Conservation (phyloP, 2,113 vertebrate genomes). For the Xenopus borealis region DNA sequence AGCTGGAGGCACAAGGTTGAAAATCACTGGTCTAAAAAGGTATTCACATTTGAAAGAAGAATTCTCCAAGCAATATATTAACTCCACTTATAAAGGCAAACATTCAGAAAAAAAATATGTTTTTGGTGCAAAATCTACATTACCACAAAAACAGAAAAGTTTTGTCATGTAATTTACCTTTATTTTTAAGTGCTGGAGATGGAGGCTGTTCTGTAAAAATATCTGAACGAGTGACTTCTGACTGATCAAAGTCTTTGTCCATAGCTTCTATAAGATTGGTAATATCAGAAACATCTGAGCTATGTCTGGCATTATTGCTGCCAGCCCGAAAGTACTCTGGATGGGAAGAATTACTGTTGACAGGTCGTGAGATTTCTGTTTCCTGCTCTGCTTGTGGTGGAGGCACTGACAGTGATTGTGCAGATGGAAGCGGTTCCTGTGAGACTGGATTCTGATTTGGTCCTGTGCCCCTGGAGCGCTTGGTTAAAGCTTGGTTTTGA, state of each 20-base stretch:
- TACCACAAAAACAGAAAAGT: too few relatives aligned
- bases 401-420: conserved; percentile 57
- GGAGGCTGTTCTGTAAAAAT: conserved; percentile 80
- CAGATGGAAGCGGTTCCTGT: conserved; percentile 66
- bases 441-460: conserved; percentile 62
- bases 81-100: too few relatives aligned
- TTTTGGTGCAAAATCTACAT: too few relatives aligned
- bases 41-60: too few relatives aligned
- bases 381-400: conserved; percentile 62
- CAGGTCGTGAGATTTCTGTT: conserved; percentile 57
- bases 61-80: too few relatives aligned
- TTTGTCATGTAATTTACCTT: conserved; percentile 69
- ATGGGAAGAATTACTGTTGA: conserved; percentile 48
- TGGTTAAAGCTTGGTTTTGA: conserved; percentile 68
- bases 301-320: conserved; percentile 65
- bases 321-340: conserved; percentile 53
- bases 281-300: conserved; percentile 83
- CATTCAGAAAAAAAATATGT: too few relatives aligned
- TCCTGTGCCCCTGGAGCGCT: conserved; percentile 67
- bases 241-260: conserved; percentile 93
- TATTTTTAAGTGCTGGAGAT: conserved; percentile 77
- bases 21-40: too few relatives aligned
- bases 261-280: conserved; percentile 87
- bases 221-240: conserved; percentile 72
- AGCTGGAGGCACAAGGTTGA: too few relatives aligned